Percentiles rank a stretch among this genome's conserved stretches.
Evolutionary conservation across 1,140 invertebrate genomes (phyloP).

Genomic region (Bombus fervidus): DNA sequence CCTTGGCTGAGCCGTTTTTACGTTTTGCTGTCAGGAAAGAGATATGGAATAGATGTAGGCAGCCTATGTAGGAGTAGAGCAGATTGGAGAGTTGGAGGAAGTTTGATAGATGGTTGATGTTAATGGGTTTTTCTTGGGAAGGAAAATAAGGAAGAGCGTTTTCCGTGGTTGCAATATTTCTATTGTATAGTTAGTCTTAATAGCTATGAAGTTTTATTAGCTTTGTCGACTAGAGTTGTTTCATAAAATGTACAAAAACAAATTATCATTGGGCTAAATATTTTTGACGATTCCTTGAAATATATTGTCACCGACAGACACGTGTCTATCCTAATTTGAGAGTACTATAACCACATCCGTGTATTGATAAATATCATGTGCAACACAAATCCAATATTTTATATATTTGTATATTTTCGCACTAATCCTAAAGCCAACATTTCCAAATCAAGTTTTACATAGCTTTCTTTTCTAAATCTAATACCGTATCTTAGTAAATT

Average conservation of each 20-base stretch:
- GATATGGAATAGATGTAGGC: not conserved
- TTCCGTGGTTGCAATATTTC: no score
- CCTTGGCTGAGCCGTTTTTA: conserved; percentile 20
- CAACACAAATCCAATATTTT: no score
- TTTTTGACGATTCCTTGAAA: no score
- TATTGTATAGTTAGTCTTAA: not conserved
- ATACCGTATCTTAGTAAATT: not conserved
- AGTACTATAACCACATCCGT: no score
- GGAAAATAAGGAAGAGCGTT: not conserved
- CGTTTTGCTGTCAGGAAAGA: not conserved
- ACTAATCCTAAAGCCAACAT: not conserved
- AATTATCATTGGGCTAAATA: no score
- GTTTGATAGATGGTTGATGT: not conserved
- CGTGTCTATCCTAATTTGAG: no score
- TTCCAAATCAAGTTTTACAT: not conserved
- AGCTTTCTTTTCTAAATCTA: not conserved
- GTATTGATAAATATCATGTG: no score
- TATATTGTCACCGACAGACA: no score
- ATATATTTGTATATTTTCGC: no score
- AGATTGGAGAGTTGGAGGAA: no score
- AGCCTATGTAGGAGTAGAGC: not conserved
- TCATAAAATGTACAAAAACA: not conserved
- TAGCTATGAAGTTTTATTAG: not conserved
- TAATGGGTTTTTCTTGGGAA: not conserved
- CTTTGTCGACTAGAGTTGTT: not conserved